These are phyloP conservation scores for Promerops cafer DNA, from an alignment of 2,113 vertebrate genomes.

Conservation along the genomic window DNA sequence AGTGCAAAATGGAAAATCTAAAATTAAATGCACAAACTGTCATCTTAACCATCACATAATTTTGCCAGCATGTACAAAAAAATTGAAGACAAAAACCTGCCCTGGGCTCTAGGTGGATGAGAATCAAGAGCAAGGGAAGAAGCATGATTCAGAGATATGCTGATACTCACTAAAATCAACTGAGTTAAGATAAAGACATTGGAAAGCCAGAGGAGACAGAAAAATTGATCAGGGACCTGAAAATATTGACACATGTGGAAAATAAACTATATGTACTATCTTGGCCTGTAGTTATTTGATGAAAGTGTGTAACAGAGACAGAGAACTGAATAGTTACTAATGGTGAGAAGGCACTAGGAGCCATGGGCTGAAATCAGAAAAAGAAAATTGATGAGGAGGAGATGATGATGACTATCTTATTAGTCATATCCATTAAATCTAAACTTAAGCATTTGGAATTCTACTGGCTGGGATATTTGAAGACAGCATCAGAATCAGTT, in stretches of 20 bases:
- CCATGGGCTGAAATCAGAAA: neutral
- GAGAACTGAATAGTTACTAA: neutral
- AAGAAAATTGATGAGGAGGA: neutral
- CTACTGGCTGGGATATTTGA: neutral
- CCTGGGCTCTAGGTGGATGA: neutral
- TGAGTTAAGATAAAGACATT: neutral
- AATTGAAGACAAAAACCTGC: neutral
- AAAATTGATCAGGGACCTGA: neutral
- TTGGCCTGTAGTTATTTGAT: neutral
- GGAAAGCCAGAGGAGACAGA: neutral
- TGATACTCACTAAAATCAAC: neutral
- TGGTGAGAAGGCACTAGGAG: neutral
- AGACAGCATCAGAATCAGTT: neutral
- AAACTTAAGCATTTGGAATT: neutral
- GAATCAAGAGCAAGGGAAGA: neutral
- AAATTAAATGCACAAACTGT: neutral
- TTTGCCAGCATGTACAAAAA: neutral
- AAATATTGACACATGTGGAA: neutral
- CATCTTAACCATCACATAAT: neutral
- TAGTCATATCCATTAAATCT: neutral
- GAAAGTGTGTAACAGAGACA: neutral
- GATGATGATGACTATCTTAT: no score
- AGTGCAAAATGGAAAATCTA: neutral
- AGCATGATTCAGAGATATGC: neutral
- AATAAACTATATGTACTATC: neutral